phyloP scores from a whole-genome alignment of 64 coral and sea anemone genomes.

The Pocillopora damicornis region DNA sequence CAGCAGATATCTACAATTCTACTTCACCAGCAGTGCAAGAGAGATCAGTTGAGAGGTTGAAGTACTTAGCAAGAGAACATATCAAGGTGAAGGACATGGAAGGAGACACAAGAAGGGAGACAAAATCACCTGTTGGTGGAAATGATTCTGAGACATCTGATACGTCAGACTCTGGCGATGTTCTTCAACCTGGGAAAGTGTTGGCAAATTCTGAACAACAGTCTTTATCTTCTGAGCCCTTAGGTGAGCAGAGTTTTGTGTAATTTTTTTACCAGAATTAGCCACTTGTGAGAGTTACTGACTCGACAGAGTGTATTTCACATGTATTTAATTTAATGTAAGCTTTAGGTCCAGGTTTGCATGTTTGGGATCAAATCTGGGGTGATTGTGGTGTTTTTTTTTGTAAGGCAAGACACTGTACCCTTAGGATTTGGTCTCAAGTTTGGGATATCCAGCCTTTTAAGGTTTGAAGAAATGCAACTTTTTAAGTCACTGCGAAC shows the following conservation, averaged over 20 bases:
- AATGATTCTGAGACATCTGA: slow-evolving; percentile 30
- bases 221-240: not conserved
- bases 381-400: too few relatives aligned
- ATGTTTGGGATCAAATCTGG: too few relatives aligned
- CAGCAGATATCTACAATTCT: not conserved
- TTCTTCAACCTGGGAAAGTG: not conserved
- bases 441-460: too few relatives aligned
- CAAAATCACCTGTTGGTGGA: not conserved
- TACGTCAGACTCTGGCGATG: not conserved
- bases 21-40: not conserved
- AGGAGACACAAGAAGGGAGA: not conserved
- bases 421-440: too few relatives aligned
- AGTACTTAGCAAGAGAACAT: slow-evolving; percentile 24
- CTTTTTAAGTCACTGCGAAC: too few relatives aligned
- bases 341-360: too few relatives aligned
- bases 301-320: too few relatives aligned
- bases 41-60: slow-evolving; percentile 34
- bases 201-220: not conserved
- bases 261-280: not conserved
- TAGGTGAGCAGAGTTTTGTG: not conserved
- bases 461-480: too few relatives aligned
- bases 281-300: too few relatives aligned
- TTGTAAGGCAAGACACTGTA: too few relatives aligned
- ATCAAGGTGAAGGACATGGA: not conserved
- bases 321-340: too few relatives aligned